These are phyloP conservation scores for Cochlearius cochlearius DNA, from an alignment of 2,113 vertebrate genomes.

Conservation along the genomic window DNA sequence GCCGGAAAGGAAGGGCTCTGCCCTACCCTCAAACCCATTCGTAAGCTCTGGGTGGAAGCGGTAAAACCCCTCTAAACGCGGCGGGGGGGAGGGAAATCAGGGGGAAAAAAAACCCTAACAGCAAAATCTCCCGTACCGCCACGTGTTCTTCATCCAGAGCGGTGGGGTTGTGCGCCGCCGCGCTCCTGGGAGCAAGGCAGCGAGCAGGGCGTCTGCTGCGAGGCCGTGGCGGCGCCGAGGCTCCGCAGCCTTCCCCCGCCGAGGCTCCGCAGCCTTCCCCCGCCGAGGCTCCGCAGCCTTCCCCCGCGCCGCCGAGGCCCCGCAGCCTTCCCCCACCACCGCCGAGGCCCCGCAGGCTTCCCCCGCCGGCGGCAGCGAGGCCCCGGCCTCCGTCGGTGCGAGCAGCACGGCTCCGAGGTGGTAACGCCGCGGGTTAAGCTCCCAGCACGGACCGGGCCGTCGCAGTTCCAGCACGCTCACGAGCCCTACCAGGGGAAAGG, in stretches of 20 bases:
- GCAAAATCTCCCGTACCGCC: background rate
- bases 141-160: background rate
- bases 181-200: background rate
- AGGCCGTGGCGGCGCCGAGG: background rate
- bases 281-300: rapidly evolving
- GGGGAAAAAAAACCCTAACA: background rate
- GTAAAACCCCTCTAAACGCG: background rate
- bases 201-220: rapidly evolving
- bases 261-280: rapidly evolving
- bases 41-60: background rate
- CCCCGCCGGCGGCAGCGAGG: rapidly evolving
- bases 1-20: background rate
- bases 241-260: background rate
- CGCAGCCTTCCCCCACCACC: rapidly evolving
- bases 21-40: background rate
- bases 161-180: rapidly evolving
- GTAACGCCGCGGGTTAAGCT: background rate
- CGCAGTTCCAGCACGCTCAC: slow-evolving; percentile 19
- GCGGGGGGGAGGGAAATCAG: background rate
- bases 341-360: background rate
- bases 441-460: background rate
- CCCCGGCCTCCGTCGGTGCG: too few species aligned
- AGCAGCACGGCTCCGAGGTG: background rate
- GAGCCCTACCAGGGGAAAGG: slow-evolving; percentile 19
- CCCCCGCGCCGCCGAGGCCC: rapidly evolving